Conservation (phyloP, 2,797 vertebrate genomes). For the Acrossocheilus wenchowensis region DNA sequence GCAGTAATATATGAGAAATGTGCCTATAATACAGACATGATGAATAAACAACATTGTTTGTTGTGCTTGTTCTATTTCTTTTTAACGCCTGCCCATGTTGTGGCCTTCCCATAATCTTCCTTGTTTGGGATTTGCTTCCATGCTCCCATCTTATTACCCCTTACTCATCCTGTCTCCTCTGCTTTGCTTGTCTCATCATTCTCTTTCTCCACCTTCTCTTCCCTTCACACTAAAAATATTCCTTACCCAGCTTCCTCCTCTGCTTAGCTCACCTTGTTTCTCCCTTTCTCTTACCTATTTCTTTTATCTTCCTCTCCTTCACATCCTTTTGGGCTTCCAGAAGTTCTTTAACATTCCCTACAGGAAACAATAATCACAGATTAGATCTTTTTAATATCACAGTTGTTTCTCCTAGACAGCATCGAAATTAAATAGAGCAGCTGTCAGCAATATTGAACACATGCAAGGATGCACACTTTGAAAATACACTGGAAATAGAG, state of each 20-base stretch:
- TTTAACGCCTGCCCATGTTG: background rate
- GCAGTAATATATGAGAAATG: slow-evolving; percentile 56
- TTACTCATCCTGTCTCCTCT: slow-evolving; percentile 21
- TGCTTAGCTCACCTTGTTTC: slow-evolving; percentile 8
- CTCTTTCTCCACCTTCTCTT: slow-evolving; percentile 16
- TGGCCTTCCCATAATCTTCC: background rate
- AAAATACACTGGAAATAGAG: background rate
- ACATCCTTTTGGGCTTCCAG: background rate
- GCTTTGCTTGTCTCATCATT: slow-evolving; percentile 29
- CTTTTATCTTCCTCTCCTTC: background rate
- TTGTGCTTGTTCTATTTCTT: slow-evolving; percentile 9
- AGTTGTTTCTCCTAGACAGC: background rate
- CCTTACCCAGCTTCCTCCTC: slow-evolving; percentile 11
- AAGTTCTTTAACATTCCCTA: background rate
- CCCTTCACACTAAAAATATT: slow-evolving; percentile 4
- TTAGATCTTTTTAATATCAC: slow-evolving; percentile 18
- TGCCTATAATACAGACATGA: slow-evolving; percentile 59
- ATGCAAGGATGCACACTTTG: background rate
- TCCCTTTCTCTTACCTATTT: background rate
- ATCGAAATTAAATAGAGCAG: background rate
- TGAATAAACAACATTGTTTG: slow-evolving; percentile 49
- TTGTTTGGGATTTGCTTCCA: background rate
- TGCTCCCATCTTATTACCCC: background rate
- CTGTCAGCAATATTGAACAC: background rate
- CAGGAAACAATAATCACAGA: slow-evolving; percentile 23